Percentiles rank a stretch among this genome's conserved stretches.
Evolutionary conservation across 2,113 vertebrate genomes (phyloP).

Genomic region (Antennarius striatus): DNA sequence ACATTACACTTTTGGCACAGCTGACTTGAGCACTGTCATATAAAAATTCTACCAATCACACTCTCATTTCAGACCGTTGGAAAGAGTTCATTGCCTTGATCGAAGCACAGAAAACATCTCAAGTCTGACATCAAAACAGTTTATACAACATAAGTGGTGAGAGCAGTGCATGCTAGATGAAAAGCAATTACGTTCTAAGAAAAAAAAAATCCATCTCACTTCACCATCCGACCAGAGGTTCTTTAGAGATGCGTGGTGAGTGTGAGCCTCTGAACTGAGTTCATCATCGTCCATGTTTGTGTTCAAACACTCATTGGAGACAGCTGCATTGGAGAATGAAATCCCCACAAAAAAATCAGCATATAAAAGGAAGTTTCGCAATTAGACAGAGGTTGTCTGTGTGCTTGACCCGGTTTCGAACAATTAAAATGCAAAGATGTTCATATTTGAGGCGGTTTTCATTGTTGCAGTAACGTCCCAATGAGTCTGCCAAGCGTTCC

Average conservation of each 20-base stretch:
- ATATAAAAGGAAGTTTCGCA: slow-evolving; percentile 15
- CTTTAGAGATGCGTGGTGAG: background rate
- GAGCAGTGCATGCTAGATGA: slow-evolving; percentile 20
- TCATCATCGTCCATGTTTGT: background rate
- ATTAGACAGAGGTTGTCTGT: slow-evolving; percentile 8
- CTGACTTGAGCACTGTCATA: slow-evolving; percentile 59
- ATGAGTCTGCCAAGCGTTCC: background rate
- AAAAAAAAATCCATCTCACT: slow-evolving; percentile 5
- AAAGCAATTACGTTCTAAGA: slow-evolving; percentile 30
- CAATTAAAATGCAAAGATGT: slow-evolving; percentile 41
- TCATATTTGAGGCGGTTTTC: slow-evolving; percentile 13
- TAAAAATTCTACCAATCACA: slow-evolving; percentile 53
- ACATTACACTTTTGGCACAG: slow-evolving; percentile 52
- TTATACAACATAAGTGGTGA: slow-evolving; percentile 11
- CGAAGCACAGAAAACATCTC: slow-evolving; percentile 23
- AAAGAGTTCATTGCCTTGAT: slow-evolving; percentile 26
- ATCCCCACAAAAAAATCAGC: slow-evolving; percentile 16
- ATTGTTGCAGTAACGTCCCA: background rate
- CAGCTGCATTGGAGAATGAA: slow-evolving; percentile 1
- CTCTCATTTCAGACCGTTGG: slow-evolving; percentile 17
- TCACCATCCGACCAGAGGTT: slow-evolving; percentile 11
- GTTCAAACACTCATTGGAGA: background rate
- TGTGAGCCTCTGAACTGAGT: slow-evolving; percentile 5
- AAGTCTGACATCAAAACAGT: background rate
- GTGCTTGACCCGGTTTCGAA: slow-evolving; percentile 10